Percentiles rank a stretch among this genome's conserved stretches.
These are phyloP conservation scores for Hedya salicella DNA, from an alignment of 2,888 invertebrate species.

Conservation along the genomic window DNA sequence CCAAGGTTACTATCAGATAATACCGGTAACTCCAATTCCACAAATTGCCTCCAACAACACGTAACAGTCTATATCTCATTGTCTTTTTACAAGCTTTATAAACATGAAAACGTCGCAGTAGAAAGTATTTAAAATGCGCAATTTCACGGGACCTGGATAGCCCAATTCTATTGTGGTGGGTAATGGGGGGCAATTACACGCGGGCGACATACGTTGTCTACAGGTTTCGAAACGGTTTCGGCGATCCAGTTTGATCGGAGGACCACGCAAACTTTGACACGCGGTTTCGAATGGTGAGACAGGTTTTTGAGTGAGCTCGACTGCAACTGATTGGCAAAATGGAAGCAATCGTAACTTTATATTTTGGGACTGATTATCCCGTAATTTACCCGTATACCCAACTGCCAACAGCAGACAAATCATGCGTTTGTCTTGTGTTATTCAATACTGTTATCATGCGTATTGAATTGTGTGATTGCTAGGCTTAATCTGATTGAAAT, in stretches of 20 bases:
- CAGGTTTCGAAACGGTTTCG: slow-evolving; percentile 43
- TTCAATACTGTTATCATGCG: too few relatives aligned
- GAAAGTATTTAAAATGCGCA: slow-evolving; percentile 82
- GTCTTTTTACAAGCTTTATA: slow-evolving; percentile 35
- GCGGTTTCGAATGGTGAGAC: background rate
- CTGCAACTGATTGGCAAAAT: background rate
- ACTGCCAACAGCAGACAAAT: too few relatives aligned
- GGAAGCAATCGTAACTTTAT: background rate
- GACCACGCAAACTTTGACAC: slow-evolving; percentile 33
- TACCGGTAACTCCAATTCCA: slow-evolving; percentile 15
- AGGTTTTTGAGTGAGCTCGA: background rate
- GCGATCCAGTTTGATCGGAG: slow-evolving; percentile 28
- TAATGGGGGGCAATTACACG: slow-evolving; percentile 75
- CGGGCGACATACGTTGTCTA: slow-evolving; percentile 54
- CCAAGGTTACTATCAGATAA: slow-evolving; percentile 11
- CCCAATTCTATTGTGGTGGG: slow-evolving; percentile 81
- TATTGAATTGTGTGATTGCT: too few relatives aligned
- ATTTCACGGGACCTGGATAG: slow-evolving; percentile 78
- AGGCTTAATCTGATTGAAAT: too few relatives aligned
- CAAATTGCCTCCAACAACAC: slow-evolving; percentile 24
- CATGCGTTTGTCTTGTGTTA: too few relatives aligned
- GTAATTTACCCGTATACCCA: too few relatives aligned
- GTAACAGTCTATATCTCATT: slow-evolving; percentile 39
- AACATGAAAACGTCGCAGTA: slow-evolving; percentile 51
- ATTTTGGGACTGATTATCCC: too few relatives aligned